Evolutionary conservation across 2,113 vertebrate species (phyloP).

Genomic region (Nestor notabilis): DNA sequence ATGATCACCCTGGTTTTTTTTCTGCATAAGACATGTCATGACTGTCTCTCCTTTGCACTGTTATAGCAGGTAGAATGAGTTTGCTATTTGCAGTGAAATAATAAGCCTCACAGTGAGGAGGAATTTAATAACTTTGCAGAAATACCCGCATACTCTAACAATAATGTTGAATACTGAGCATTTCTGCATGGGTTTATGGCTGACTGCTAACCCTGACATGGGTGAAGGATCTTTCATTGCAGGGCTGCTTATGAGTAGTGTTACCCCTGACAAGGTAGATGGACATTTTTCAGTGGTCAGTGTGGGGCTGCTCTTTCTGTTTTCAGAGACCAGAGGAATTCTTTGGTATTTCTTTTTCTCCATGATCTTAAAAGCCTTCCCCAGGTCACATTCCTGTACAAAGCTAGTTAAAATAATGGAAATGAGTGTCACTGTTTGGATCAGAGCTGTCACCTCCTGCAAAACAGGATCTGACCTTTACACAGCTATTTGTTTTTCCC

Average conservation of each 20-base stretch:
- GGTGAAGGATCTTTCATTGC: background rate
- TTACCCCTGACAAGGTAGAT: background rate
- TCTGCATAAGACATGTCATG: fast-evolving
- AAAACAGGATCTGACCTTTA: background rate
- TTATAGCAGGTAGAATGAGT: background rate
- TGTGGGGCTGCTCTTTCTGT: background rate
- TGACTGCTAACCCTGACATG: background rate
- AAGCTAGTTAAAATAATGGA: background rate
- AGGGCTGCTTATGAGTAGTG: fast-evolving
- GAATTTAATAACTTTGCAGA: background rate
- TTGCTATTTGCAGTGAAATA: background rate
- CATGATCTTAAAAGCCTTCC: background rate
- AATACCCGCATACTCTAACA: background rate
- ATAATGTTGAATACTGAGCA: background rate
- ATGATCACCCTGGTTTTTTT: too few relatives aligned
- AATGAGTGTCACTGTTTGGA: background rate
- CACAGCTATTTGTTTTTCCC: background rate
- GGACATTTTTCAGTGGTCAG: background rate
- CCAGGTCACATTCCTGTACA: background rate
- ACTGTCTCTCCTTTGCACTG: background rate
- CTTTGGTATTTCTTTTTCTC: background rate
- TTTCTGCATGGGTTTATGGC: background rate
- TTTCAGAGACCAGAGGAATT: background rate
- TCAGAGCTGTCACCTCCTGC: background rate
- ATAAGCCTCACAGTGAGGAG: background rate